Conservation (phyloP, 2,888 invertebrate species). For the Polyommatus icarus region DNA sequence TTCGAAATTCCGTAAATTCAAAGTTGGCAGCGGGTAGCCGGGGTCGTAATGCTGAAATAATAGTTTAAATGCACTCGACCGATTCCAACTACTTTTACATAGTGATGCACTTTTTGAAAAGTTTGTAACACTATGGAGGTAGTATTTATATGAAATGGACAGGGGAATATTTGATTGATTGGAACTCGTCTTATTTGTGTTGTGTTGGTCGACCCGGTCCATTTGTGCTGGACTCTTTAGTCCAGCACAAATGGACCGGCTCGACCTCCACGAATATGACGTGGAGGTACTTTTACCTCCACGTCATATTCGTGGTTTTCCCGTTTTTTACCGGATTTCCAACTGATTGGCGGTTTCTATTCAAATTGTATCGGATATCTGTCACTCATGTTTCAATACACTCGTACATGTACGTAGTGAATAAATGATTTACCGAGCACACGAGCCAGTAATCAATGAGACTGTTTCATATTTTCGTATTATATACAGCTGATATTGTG, state of each 20-base stretch:
- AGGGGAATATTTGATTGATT: neutral
- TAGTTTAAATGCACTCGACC: constrained; percentile 1
- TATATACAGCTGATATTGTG: too few relatives aligned
- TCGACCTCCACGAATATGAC: too few relatives aligned
- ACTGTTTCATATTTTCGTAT: too few relatives aligned
- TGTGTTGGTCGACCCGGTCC: neutral
- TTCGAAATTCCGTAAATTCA: neutral
- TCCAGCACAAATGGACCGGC: too few relatives aligned
- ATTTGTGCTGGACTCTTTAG: neutral
- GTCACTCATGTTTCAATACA: constrained; percentile 5
- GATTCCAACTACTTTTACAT: neutral
- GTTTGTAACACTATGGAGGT: neutral
- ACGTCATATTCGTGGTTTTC: neutral
- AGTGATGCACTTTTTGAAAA: neutral
- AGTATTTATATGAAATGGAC: neutral
- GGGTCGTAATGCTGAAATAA: neutral
- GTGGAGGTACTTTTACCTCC: too few relatives aligned
- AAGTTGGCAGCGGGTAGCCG: neutral
- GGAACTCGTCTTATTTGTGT: neutral
- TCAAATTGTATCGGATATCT: constrained; percentile 15
- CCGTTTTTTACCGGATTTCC: neutral
- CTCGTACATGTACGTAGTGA: neutral
- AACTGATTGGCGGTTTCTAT: neutral
- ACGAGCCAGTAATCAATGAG: neutral
- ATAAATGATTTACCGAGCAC: neutral